These are phyloP conservation scores for Sclerurus mexicanus DNA, from an alignment of 2,113 vertebrate genomes.

Conservation along the genomic window DNA sequence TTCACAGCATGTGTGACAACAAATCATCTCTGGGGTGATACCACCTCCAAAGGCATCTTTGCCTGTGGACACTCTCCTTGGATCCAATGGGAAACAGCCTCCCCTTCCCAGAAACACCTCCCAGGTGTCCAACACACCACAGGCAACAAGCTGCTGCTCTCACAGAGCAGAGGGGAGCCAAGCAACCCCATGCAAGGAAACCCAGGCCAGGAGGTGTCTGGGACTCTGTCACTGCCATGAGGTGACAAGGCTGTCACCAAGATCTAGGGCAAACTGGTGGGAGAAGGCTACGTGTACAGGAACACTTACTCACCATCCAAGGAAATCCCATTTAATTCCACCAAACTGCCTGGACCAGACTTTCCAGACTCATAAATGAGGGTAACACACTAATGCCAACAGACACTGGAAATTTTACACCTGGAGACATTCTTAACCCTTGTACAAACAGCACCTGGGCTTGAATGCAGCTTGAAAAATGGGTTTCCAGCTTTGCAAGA, in stretches of 20 bases:
- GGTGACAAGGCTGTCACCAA: background rate
- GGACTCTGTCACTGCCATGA: background rate
- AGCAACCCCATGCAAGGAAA: background rate
- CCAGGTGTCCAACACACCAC: background rate
- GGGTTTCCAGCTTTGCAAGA: background rate
- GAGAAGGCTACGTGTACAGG: background rate
- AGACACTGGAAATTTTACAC: background rate
- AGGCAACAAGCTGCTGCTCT: background rate
- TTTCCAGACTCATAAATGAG: background rate
- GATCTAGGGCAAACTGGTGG: background rate
- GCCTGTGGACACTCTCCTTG: accelerated
- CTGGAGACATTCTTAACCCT: background rate
- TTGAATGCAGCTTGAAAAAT: background rate
- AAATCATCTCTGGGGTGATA: background rate
- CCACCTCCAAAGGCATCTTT: background rate
- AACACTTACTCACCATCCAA: background rate
- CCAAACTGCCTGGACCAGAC: background rate
- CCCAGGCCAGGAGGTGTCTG: background rate
- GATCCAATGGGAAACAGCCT: background rate
- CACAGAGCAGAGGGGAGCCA: background rate
- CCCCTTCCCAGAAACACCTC: background rate
- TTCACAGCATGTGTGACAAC: background rate
- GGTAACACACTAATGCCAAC: background rate
- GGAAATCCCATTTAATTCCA: background rate
- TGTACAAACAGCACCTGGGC: background rate